Evolutionary conservation across 2,888 invertebrate species (phyloP).

Genomic region (Cantharis rufa): DNA sequence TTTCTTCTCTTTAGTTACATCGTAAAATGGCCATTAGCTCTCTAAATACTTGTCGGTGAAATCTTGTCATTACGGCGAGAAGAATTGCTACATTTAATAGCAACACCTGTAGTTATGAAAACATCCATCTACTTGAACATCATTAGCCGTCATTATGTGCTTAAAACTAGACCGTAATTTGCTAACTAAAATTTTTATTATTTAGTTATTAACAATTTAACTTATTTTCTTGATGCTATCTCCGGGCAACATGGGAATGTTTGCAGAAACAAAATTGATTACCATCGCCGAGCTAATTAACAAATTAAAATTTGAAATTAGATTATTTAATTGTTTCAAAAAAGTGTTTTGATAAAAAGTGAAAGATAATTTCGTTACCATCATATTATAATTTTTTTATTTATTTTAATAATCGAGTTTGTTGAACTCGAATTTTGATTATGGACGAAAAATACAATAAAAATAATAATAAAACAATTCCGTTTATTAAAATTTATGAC

Average conservation of each 20-base stretch:
- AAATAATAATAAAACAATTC: neutral
- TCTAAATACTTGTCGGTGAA: constrained; percentile 6
- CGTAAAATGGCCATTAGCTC: constrained; percentile 4
- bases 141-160: neutral
- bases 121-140: neutral
- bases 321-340: neutral
- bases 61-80: constrained; percentile 10
- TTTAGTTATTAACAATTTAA: neutral
- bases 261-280: neutral
- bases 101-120: constrained; percentile 7
- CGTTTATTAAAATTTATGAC: neutral
- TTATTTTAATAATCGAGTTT: neutral
- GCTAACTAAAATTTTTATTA: neutral
- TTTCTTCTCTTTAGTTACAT: neutral
- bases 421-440: neutral
- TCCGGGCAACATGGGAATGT: neutral
- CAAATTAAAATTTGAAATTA: neutral
- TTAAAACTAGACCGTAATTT: neutral
- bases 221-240: neutral
- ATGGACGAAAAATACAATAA: neutral
- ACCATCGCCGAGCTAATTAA: neutral
- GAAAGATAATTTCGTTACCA: neutral
- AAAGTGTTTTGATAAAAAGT: neutral
- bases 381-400: neutral
- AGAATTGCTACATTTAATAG: constrained; percentile 11